Evolutionary conservation across 2,797 vertebrate genomes (phyloP).

Genomic region (Channallabes apus): DNA sequence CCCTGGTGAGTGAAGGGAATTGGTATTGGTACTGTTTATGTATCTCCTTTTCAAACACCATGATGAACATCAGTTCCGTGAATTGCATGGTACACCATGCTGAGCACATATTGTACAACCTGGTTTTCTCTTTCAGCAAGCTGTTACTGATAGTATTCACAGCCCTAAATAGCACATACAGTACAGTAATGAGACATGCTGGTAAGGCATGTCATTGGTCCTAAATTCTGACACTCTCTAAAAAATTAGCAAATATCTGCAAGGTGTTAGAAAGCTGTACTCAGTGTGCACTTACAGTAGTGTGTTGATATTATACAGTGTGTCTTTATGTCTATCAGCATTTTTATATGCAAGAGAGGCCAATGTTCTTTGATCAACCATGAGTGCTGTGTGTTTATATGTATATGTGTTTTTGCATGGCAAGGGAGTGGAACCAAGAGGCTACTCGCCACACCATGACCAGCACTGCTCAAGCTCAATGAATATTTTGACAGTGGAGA

Average conservation of each 20-base stretch:
- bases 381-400: slow-evolving; percentile 14
- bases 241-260: slow-evolving; percentile 44
- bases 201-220: no score
- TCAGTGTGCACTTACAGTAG: not conserved
- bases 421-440: slow-evolving; percentile 18
- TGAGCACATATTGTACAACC: slow-evolving; percentile 51
- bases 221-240: slow-evolving; percentile 50
- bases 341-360: slow-evolving; percentile 7
- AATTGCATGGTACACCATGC: slow-evolving; percentile 24
- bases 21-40: not conserved
- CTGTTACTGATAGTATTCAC: slow-evolving; percentile 71
- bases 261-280: not conserved
- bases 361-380: not conserved
- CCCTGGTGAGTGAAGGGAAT: not conserved
- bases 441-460: slow-evolving; percentile 49
- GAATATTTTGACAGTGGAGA: slow-evolving; percentile 60
- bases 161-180: slow-evolving; percentile 67
- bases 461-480: slow-evolving; percentile 43
- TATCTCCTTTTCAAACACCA: not conserved
- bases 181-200: slow-evolving; percentile 59
- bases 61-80: not conserved
- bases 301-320: not conserved
- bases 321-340: slow-evolving; percentile 28
- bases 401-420: slow-evolving; percentile 37
- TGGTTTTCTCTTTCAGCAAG: slow-evolving; percentile 62